Percentiles rank a stretch among this genome's conserved stretches.
Evolutionary conservation across 2,888 invertebrate genomes (phyloP).

Genomic region (Drosophila tanythrix): DNA sequence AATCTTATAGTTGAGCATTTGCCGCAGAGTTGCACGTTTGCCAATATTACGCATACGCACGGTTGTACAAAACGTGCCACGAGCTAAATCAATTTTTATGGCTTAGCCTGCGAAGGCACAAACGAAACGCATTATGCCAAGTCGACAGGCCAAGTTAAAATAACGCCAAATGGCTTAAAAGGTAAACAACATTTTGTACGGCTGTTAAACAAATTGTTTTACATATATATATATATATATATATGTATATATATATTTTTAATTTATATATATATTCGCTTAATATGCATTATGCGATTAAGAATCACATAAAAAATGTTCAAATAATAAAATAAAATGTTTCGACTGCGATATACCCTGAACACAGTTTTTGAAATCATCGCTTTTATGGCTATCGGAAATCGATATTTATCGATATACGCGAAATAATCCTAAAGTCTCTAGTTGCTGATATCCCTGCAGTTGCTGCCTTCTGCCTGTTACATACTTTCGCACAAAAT

Average conservation of each 20-base stretch:
- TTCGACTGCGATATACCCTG: neutral
- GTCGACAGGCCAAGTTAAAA: neutral
- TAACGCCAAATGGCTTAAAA: conserved; percentile 10
- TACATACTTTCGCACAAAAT: neutral
- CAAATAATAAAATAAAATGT: conserved; percentile 15
- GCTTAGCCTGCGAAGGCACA: conserved; percentile 31
- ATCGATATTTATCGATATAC: neutral
- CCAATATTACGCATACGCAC: conserved; percentile 72
- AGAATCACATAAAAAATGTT: conserved; percentile 24
- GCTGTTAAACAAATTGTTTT: conserved; percentile 28
- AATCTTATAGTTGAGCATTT: conserved; percentile 67
- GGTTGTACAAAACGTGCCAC: conserved; percentile 35
- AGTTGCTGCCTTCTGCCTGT: neutral
- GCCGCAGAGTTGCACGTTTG: conserved; percentile 9
- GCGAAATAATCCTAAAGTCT: neutral
- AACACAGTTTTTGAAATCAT: neutral
- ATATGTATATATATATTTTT: neutral
- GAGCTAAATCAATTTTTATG: conserved; percentile 73
- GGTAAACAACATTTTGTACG: neutral
- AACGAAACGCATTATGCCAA: conserved; percentile 13
- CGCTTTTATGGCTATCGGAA: neutral
- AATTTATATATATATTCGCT: neutral
- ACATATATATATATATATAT: neutral
- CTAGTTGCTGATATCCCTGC: neutral
- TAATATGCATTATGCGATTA: conserved; percentile 6